These are phyloP conservation scores for human (Homo sapiens) DNA, from an alignment of 2,113 vertebrate species.

Conservation along the genomic window GRCh38 chr5:86291001-86291500, in stretches of 20 bases:
- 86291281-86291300: too few species aligned
- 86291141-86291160: accelerated
- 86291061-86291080: neutral
- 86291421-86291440: too few species aligned
- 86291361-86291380: neutral
- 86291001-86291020: constrained; percentile 74
- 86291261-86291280: accelerated
- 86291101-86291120: accelerated
- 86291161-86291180: accelerated
- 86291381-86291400: neutral
- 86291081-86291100: accelerated
- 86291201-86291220: neutral
- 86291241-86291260: neutral
- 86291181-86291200: accelerated
- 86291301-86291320: accelerated
- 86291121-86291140: too few species aligned
- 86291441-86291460: neutral
- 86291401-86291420: too few species aligned
- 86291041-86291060: constrained; percentile 78
- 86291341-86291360: accelerated
- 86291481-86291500: too few species aligned
- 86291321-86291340: neutral
- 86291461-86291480: too few species aligned
- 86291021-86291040: constrained; percentile 78
- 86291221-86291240: neutral